Conservation (phyloP, 2,888 invertebrate species). For the Drosophila acutilabella region DNA sequence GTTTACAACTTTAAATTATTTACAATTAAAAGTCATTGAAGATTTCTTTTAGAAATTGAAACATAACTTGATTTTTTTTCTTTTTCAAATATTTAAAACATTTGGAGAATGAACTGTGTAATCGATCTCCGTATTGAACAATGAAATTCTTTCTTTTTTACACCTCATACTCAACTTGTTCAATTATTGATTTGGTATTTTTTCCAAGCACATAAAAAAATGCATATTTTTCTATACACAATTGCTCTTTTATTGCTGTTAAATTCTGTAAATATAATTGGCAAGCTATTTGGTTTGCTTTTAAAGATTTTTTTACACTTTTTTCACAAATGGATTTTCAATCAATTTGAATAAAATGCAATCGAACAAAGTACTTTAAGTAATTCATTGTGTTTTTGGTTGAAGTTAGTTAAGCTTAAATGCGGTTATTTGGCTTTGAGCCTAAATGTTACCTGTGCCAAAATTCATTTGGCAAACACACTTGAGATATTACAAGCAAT, state of each 20-base stretch:
- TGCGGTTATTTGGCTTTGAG: not conserved
- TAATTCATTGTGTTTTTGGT: constrained; percentile 22
- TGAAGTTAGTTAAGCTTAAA: constrained; percentile 29
- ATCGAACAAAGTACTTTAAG: not conserved
- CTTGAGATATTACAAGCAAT: constrained; percentile 25
- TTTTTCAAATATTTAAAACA: not conserved
- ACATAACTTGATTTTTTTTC: not conserved
- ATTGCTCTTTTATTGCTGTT: not conserved
- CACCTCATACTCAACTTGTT: not conserved
- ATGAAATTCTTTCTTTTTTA: not conserved
- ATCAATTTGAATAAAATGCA: not conserved
- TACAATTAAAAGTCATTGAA: not conserved
- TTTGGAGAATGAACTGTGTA: not conserved
- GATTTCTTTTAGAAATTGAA: not conserved
- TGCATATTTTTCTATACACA: not conserved
- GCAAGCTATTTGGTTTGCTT: not conserved
- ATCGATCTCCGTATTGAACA: not conserved
- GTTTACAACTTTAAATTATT: not conserved
- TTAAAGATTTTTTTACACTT: not conserved
- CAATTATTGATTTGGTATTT: not conserved
- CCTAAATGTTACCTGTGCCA: constrained; percentile 29
- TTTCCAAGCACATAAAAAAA: not conserved
- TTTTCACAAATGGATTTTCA: not conserved
- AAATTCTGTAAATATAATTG: constrained; percentile 1
- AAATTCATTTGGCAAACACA: constrained; percentile 50